phyloP scores from a whole-genome alignment of 2,113 vertebrate species.

The Xenotilapia longispinis region DNA sequence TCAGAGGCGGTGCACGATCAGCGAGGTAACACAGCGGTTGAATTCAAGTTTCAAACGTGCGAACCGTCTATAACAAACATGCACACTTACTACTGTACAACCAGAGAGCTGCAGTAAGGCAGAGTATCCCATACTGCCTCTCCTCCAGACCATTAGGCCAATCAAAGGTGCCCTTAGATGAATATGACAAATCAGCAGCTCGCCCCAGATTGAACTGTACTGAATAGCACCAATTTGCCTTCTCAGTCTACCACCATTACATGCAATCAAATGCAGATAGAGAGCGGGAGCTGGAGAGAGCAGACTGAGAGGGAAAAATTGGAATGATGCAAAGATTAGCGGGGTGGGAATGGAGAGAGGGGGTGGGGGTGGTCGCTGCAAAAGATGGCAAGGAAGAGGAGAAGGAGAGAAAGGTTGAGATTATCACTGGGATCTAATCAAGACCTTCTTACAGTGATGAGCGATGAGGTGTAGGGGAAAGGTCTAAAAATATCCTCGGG shows the following conservation, averaged over 20 bases:
- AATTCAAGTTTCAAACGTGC: not conserved
- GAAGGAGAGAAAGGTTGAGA: slow-evolving; percentile 8
- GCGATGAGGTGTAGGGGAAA: not conserved
- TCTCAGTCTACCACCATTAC: slow-evolving; percentile 52
- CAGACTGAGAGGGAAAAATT: slow-evolving; percentile 23
- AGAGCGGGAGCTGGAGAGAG: slow-evolving; percentile 19
- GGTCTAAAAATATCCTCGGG: slow-evolving; percentile 23
- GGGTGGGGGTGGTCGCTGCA: not conserved
- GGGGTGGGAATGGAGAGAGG: not conserved
- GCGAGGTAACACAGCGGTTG: not conserved
- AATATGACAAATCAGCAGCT: slow-evolving; percentile 56
- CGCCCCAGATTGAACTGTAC: slow-evolving; percentile 18
- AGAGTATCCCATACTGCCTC: not conserved
- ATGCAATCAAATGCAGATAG: slow-evolving; percentile 58
- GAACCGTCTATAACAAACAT: not conserved
- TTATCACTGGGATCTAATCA: slow-evolving; percentile 36
- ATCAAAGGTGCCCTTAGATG: slow-evolving; percentile 41
- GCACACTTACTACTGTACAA: not conserved
- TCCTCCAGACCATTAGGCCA: slow-evolving; percentile 36
- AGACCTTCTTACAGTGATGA: slow-evolving; percentile 22
- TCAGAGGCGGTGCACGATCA: not conserved
- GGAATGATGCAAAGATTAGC: slow-evolving; percentile 38
- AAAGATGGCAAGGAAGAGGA: not conserved
- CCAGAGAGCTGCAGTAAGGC: not conserved
- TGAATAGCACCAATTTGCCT: slow-evolving; percentile 61